These are phyloP conservation scores for Mastigias papua DNA, from an alignment of 30 jellyfish, hydroid and myxozoan species.

Conservation along the genomic window DNA sequence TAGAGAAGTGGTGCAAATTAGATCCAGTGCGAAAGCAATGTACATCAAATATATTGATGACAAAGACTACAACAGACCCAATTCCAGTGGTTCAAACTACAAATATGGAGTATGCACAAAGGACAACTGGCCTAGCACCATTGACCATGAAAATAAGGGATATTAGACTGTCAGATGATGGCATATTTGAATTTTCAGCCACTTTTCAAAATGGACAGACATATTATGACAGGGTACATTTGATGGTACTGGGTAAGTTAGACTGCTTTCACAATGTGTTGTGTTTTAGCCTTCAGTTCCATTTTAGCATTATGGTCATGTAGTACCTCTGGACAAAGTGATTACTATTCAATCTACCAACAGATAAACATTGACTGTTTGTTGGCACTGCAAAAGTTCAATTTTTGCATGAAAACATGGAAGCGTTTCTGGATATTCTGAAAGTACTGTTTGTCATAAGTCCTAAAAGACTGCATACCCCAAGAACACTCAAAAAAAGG, in stretches of 20 bases:
- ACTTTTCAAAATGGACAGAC: conserved; percentile 27
- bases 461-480: too few relatives aligned
- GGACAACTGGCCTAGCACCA: conserved; percentile 49
- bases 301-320: too few relatives aligned
- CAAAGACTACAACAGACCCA: neutral
- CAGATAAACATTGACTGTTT: too few relatives aligned
- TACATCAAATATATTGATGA: conserved; percentile 44
- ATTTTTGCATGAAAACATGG: too few relatives aligned
- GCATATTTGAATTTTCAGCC: conserved; percentile 27
- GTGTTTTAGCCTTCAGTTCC: too few relatives aligned
- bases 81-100: conserved; percentile 19
- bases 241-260: conserved; percentile 64
- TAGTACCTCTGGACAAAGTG: too few relatives aligned
- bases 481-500: too few relatives aligned
- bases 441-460: too few relatives aligned
- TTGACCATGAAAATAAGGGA: conserved; percentile 49
- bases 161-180: conserved; percentile 70
- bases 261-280: too few relatives aligned
- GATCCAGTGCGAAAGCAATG: conserved; percentile 41
- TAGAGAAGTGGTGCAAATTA: conserved; percentile 55
- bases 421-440: too few relatives aligned
- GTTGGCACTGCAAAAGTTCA: too few relatives aligned
- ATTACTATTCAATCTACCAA: too few relatives aligned
- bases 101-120: conserved; percentile 45
- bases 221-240: conserved; percentile 43